A percentile compares a stretch with the other conserved stretches of the same genome.
These are phyloP conservation scores for Clangula hyemalis DNA, from an alignment of 2,797 vertebrate genomes.

Conservation along the genomic window DNA sequence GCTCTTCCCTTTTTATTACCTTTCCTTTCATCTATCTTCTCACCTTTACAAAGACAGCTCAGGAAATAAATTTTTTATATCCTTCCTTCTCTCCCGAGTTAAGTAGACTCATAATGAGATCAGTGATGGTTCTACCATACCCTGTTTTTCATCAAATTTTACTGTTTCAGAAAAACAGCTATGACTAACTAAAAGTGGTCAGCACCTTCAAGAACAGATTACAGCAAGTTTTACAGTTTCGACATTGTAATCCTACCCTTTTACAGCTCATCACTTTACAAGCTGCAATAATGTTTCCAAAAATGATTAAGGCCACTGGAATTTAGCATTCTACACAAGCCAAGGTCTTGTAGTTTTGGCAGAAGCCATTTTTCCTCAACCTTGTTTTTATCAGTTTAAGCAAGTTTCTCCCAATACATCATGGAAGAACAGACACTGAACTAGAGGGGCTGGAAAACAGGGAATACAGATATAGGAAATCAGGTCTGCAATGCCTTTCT, in stretches of 20 bases:
- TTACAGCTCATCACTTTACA: neutral
- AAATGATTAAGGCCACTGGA: neutral
- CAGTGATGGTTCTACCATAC: neutral
- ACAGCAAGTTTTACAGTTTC: conserved; percentile 25
- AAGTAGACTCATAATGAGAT: neutral
- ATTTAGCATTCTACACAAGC: neutral
- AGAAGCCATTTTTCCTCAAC: neutral
- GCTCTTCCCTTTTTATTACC: neutral
- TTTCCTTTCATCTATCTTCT: conserved; percentile 29
- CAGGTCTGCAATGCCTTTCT: neutral
- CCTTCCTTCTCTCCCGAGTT: neutral
- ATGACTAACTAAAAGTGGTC: neutral
- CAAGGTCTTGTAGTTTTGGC: neutral
- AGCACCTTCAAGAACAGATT: neutral
- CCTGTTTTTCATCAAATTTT: neutral
- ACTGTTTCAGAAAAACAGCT: conserved; percentile 23
- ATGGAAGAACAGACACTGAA: neutral
- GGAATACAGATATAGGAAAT: neutral
- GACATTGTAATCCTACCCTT: conserved; percentile 2
- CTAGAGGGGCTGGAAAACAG: neutral
- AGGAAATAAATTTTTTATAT: conserved; percentile 35
- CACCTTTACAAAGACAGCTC: conserved; percentile 7
- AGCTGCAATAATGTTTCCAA: neutral
- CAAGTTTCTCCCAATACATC: neutral
- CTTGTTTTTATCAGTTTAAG: neutral